Percentiles rank a stretch among this genome's conserved stretches.
Evolutionary conservation across 2,113 vertebrate species (phyloP).

Genomic region (Gobio gobio): DNA sequence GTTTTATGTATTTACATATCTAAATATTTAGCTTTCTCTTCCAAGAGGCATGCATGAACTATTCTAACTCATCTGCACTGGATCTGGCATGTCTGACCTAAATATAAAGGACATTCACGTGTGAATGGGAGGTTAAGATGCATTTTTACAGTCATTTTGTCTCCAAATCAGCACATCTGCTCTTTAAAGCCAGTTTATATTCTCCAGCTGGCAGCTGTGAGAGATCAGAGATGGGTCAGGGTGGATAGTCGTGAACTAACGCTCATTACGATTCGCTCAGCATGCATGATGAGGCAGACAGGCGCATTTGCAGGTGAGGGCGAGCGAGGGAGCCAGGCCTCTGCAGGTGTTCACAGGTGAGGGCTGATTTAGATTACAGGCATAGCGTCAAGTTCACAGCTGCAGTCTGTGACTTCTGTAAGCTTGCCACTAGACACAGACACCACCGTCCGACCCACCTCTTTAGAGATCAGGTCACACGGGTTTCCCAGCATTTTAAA

Average conservation of each 20-base stretch:
- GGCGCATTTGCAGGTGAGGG: conserved; percentile 2
- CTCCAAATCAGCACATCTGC: conserved; percentile 44
- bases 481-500: background rate
- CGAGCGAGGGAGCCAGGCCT: conserved; percentile 10
- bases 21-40: conserved; percentile 17
- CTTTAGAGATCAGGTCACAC: background rate
- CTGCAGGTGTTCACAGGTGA: conserved; percentile 46
- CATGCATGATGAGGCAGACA: conserved; percentile 33
- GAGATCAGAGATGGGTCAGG: conserved; percentile 48
- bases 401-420: conserved; percentile 27
- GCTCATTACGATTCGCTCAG: conserved; percentile 40
- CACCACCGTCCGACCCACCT: background rate
- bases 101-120: background rate
- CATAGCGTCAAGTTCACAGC: conserved; percentile 29
- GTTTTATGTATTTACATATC: conserved; percentile 22
- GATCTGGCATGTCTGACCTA: background rate
- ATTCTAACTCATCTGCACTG: background rate
- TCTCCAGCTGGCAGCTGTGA: conserved; percentile 47
- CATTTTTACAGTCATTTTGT: conserved; percentile 1
- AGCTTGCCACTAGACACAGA: conserved; percentile 27
- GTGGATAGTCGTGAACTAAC: conserved; percentile 22
- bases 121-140: conserved; percentile 14
- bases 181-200: conserved; percentile 44
- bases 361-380: conserved; percentile 36
- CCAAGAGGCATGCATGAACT: conserved; percentile 18